A percentile compares a stretch with the other conserved stretches of the same genome.
These are phyloP conservation scores for Melieria picta DNA, from an alignment of 2,888 invertebrate genomes.

Conservation along the genomic window DNA sequence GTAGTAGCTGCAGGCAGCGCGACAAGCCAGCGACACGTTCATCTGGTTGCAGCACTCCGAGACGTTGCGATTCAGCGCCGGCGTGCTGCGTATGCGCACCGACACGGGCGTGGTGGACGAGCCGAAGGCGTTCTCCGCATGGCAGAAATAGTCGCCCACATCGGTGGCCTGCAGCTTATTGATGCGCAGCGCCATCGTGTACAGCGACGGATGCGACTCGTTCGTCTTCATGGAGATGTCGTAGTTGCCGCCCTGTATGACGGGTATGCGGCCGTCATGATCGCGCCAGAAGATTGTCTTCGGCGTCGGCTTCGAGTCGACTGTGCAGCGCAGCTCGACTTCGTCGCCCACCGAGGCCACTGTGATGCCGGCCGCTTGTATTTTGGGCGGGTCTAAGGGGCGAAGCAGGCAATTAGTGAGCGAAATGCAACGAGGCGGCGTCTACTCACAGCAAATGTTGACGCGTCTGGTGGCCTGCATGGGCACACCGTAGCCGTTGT, in stretches of 20 bases:
- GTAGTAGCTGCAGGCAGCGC: conserved; percentile 86
- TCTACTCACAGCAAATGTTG: conserved; percentile 80
- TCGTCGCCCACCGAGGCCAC: conserved; percentile 81
- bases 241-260: conserved; percentile 82
- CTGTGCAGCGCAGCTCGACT: conserved; percentile 80
- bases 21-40: conserved; percentile 82
- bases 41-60: conserved; percentile 83
- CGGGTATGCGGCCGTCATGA: conserved; percentile 77
- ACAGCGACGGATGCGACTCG: conserved; percentile 74
- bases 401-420: neutral
- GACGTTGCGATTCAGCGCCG: conserved; percentile 74
- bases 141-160: conserved; percentile 84
- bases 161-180: conserved; percentile 76
- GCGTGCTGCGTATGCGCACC: conserved; percentile 74
- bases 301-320: conserved; percentile 82
- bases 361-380: conserved; percentile 81
- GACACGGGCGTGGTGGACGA: conserved; percentile 78
- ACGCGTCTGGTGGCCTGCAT: conserved; percentile 86
- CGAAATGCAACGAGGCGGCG: no score
- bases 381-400: conserved; percentile 75
- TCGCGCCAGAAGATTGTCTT: conserved; percentile 86
- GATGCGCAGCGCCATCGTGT: conserved; percentile 80
- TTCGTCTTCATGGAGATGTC: conserved; percentile 72
- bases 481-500: conserved; percentile 87
- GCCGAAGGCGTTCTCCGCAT: conserved; percentile 86